Evolutionary conservation across 2,113 vertebrate species (phyloP).

Genomic region (Centropus bengalensis): DNA sequence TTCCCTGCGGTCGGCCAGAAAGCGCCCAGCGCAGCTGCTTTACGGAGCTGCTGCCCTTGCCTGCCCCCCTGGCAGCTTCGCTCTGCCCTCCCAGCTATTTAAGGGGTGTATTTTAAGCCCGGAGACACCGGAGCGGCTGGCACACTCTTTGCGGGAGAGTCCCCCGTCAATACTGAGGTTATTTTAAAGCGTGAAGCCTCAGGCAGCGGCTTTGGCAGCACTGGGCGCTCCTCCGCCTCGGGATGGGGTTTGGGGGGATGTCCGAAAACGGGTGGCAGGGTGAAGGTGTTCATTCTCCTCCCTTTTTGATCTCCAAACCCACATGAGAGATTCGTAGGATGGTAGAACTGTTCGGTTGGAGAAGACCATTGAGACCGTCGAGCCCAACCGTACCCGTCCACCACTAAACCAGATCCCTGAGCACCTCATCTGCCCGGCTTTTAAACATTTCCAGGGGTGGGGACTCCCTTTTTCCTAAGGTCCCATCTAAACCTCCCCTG

Average conservation of each 20-base stretch:
- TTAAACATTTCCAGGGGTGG: no score
- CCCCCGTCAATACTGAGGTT: rapidly evolving
- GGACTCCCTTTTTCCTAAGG: no score
- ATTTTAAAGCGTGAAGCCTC: not conserved
- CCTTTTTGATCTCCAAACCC: not conserved
- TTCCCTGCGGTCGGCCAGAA: rapidly evolving
- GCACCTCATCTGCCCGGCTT: no score
- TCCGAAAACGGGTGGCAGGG: rapidly evolving
- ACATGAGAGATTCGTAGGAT: rapidly evolving
- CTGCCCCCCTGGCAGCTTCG: not conserved
- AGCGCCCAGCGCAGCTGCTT: rapidly evolving
- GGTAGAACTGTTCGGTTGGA: no score
- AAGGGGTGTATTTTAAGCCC: not conserved
- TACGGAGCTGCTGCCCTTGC: not conserved
- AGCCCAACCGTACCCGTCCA: no score
- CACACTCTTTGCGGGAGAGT: rapidly evolving
- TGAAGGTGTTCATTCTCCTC: not conserved
- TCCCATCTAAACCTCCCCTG: no score
- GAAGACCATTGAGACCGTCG: no score
- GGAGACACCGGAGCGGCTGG: not conserved
- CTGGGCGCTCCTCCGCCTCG: not conserved
- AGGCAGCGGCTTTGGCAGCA: not conserved
- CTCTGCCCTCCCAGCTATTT: not conserved
- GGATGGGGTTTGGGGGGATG: not conserved
- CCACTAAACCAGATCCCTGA: no score